Evolutionary conservation across 2,888 invertebrate species (phyloP), one percentile per base, ranked within the genome.

Genomic region (Apamea crenata): DNA sequence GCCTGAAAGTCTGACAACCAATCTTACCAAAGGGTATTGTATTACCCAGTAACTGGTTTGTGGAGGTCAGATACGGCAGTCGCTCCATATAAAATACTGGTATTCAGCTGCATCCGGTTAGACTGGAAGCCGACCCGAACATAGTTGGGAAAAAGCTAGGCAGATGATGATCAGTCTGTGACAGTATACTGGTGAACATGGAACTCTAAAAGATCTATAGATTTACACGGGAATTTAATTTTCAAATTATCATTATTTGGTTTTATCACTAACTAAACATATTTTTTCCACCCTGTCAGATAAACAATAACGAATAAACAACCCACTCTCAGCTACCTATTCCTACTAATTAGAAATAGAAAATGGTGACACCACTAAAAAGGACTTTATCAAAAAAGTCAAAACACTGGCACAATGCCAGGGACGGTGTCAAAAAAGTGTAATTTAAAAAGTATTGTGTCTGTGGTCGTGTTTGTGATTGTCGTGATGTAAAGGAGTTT

Each of bases 401-500:
- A 74, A 82, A 81, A 86, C 65, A 70, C 74, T 88, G 77, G 80
- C 84, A 75, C 50, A 53, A 78, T 65, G 79, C 84, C 75, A 82
- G 74, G 0, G 47, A 65, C 50, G 44, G 74, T 88, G 80, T 83
- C 44, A 73, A 87, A 87, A 83, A 90, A 86, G 86, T 88, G 83
- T 88, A 85, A 87, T 85, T 81, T 76, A 75, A 79, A 85, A 77
- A 68, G 32, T 68, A 76, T 32, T 36, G 74, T 77, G 67, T 79
- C 68, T 84, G 89, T 87, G 85, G 80, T 84, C 85, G 85, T 86
- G 84, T 88, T 84, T 77, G 86, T 87, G 83, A 86, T 87, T 85
- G 75, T 85, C 83, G 93, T 91, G 87, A 94, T 93, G 94, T 94
- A 92, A 94, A 87, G 80, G 76, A 88, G 89, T 86, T 87, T 81